Conservation (phyloP, 1,140 invertebrate species). For the Leptinotarsa texana region DNA sequence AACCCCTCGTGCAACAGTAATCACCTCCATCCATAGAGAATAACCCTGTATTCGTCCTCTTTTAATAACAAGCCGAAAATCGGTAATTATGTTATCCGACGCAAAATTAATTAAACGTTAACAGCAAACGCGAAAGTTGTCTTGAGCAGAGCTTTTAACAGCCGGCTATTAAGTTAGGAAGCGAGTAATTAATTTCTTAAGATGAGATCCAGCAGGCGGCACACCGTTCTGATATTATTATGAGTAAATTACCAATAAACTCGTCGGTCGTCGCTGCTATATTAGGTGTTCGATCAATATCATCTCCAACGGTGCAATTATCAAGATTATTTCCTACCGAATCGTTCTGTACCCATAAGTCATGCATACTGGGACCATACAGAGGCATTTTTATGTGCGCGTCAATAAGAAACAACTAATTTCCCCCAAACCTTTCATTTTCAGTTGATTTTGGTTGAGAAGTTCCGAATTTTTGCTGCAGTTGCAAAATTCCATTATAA, state of each 20-base stretch:
- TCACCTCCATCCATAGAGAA: neutral
- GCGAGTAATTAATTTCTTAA: conserved; percentile 46
- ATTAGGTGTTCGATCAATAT: conserved; percentile 41
- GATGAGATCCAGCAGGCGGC: conserved; percentile 29
- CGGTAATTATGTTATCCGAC: neutral
- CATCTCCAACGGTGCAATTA: conserved; percentile 3
- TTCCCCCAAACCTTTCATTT: too few relatives aligned
- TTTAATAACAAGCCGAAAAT: neutral
- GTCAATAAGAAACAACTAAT: too few relatives aligned
- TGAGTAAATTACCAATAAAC: conserved; percentile 51
- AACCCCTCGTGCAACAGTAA: neutral
- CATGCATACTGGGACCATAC: too few relatives aligned
- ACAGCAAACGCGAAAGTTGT: conserved; percentile 3
- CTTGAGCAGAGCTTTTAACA: neutral
- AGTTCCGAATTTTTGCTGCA: too few relatives aligned
- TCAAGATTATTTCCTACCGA: too few relatives aligned
- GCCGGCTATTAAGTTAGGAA: conserved; percentile 35
- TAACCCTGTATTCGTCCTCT: conserved; percentile 21
- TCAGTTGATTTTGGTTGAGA: too few relatives aligned
- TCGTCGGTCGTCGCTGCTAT: conserved; percentile 44
- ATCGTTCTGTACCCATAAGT: too few relatives aligned
- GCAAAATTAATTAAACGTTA: conserved; percentile 29
- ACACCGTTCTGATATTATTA: conserved; percentile 41
- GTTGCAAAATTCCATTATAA: too few relatives aligned
- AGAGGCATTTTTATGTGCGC: too few relatives aligned